Evolutionary conservation across 2,888 invertebrate species (phyloP), one percentile per base, ranked within the genome.

Genomic region (Phoronis australis): DNA sequence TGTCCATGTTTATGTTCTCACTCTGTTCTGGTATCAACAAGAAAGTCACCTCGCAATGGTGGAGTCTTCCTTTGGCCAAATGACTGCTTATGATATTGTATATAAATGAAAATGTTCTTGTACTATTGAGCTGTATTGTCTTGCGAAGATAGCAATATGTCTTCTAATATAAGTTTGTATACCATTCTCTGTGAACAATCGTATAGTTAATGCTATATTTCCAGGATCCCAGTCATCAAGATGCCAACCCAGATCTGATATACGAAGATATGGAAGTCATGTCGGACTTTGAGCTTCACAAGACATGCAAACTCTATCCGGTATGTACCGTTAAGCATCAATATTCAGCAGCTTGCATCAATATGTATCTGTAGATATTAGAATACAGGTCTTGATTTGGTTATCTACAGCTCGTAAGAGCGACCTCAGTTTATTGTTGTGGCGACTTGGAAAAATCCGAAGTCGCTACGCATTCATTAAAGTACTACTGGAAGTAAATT

Each of bases 261-360:
- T 85, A 86, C 51, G 92, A 96, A 65, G 95, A 96, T 71, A 80
- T 97, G 70, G 81, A 85, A 37, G 86, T 86, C 69, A 83, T 90
- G 83, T 91, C 91, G 0, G 96, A 97, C 80, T 95, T 90, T 76
- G 90, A 95, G 76, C 85, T 96, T 56, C 87, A 88, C 74, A 85
- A 86, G 63, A 79, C 92, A 42, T 86, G 90, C 23, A 78, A 82
- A 61, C 81, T 82, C 47, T 84, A 87, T 72, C 78, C 79, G 69
- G 87, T 85, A 66, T 77, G 59, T 49, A 15, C n/a, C 18, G 9
- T 12, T 15, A 9, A 44, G n/a, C n/a, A n/a, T n/a, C n/a, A n/a
- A n/a, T n/a, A n/a, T n/a, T n/a, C n/a, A n/a, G n/a, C n/a, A n/a
- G n/a, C n/a, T n/a, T 25, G 2, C 22, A 22, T 12, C 35, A 12